Evolutionary conservation across 2,888 invertebrate species (phyloP).

Genomic region (Caenorhabditis macrosperma): DNA sequence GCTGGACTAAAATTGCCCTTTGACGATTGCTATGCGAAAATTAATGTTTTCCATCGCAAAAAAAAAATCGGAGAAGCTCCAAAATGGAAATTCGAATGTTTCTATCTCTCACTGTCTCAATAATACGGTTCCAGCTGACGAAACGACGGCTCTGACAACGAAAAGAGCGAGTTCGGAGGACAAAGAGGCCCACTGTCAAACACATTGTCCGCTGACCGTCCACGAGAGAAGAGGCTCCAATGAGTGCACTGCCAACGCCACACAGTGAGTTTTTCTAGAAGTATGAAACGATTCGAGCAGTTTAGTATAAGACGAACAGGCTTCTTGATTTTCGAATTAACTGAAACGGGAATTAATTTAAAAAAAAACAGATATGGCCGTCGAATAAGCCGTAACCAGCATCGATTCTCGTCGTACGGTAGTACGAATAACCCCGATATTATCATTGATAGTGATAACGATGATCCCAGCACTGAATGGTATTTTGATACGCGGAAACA

Average conservation of each 20-base stretch:
- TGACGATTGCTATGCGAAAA: too few species aligned
- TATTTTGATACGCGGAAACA: too few species aligned
- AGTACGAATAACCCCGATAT: slow-evolving; percentile 27
- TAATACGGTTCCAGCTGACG: slow-evolving; percentile 35
- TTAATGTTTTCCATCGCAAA: too few species aligned
- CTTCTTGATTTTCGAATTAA: too few species aligned
- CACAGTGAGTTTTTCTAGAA: slow-evolving; percentile 59
- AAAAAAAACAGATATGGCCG: slow-evolving; percentile 23
- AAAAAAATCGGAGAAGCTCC: too few species aligned
- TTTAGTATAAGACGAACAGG: not conserved
- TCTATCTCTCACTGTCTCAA: too few species aligned
- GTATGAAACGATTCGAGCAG: not conserved
- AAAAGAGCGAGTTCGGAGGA: slow-evolving; percentile 40
- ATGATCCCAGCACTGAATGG: slow-evolving; percentile 38
- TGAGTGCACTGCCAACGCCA: slow-evolving; percentile 63
- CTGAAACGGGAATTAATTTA: too few species aligned
- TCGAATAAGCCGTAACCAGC: slow-evolving; percentile 31
- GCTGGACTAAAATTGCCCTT: too few species aligned
- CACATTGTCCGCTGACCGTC: slow-evolving; percentile 72
- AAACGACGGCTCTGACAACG: slow-evolving; percentile 45
- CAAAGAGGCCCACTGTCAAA: slow-evolving; percentile 69
- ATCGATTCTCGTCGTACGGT: slow-evolving; percentile 46
- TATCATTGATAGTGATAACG: not conserved
- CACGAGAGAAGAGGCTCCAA: slow-evolving; percentile 59
- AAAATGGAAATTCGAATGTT: too few species aligned